phyloP scores from a whole-genome alignment of 1,140 invertebrate species.

The Drosophila teissieri region DNA sequence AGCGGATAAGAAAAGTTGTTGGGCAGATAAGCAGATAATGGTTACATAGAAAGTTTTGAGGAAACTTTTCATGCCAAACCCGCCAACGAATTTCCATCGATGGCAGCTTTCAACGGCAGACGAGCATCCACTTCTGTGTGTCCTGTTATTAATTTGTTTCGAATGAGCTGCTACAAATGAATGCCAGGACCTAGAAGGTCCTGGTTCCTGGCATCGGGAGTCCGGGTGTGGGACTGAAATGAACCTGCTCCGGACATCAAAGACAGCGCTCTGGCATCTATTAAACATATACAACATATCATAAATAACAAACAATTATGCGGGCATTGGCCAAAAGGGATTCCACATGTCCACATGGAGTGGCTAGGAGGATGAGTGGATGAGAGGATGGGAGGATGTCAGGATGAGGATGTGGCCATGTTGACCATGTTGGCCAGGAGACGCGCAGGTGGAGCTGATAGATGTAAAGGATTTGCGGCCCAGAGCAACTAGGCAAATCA shows the following conservation, averaged over 20 bases:
- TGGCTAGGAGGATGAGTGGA: background rate
- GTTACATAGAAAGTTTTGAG: constrained; percentile 1
- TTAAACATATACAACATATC: constrained; percentile 53
- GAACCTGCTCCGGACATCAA: constrained; percentile 35
- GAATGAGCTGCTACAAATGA: constrained; percentile 43
- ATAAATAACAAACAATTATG: constrained; percentile 79
- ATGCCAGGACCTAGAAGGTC: background rate
- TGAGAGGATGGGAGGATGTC: background rate
- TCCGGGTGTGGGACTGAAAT: background rate
- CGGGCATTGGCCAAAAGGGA: constrained; percentile 41
- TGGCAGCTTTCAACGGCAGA: constrained; percentile 3
- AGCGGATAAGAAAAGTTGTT: constrained; percentile 18
- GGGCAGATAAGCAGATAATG: background rate
- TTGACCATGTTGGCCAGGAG: background rate
- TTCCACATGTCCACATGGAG: background rate
- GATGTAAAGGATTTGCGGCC: constrained; percentile 22
- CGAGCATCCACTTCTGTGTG: background rate
- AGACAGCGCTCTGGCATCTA: constrained; percentile 14
- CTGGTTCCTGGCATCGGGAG: background rate
- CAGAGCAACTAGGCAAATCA: constrained; percentile 25
- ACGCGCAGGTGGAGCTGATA: constrained; percentile 13
- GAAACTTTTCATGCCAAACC: background rate
- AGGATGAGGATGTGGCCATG: background rate
- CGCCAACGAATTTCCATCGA: background rate
- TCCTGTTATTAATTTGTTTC: constrained; percentile 49